These are phyloP conservation scores for Drosophila lini DNA, from an alignment of 1,140 invertebrate genomes.

Conservation along the genomic window DNA sequence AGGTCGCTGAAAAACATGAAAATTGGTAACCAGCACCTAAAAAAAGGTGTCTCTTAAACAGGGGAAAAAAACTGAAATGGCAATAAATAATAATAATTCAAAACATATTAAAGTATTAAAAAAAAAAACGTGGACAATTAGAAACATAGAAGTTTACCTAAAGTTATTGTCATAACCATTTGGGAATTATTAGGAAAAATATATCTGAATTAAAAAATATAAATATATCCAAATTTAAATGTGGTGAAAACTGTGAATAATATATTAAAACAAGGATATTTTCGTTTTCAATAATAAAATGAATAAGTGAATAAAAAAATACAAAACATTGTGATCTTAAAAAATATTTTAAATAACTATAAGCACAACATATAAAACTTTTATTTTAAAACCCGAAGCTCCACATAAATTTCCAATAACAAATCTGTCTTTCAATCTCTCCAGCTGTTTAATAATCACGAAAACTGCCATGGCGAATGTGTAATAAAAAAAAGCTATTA, in stretches of 20 bases:
- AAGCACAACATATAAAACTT: not conserved
- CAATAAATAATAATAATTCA: not conserved
- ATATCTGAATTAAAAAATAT: not conserved
- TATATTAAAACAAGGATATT: too few relatives aligned
- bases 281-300: not conserved
- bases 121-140: too few relatives aligned
- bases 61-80: not conserved
- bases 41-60: not conserved
- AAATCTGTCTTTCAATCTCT: slow-evolving; percentile 2
- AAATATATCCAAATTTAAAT: not conserved
- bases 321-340: not conserved
- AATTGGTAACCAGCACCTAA: not conserved
- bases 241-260: not conserved
- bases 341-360: not conserved
- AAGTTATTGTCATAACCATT: not conserved
- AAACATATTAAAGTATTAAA: not conserved
- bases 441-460: slow-evolving; percentile 42
- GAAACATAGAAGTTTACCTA: not conserved
- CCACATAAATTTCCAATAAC: not conserved
- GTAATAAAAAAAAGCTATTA: slow-evolving; percentile 26
- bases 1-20: slow-evolving; percentile 6
- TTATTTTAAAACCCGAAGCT: not conserved
- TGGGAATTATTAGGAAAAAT: not conserved
- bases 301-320: not conserved
- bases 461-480: slow-evolving; percentile 50